Base-by-base conservation (phyloP, 2,113 vertebrate genomes). In the Boleophthalmus pectinirostris region DNA sequence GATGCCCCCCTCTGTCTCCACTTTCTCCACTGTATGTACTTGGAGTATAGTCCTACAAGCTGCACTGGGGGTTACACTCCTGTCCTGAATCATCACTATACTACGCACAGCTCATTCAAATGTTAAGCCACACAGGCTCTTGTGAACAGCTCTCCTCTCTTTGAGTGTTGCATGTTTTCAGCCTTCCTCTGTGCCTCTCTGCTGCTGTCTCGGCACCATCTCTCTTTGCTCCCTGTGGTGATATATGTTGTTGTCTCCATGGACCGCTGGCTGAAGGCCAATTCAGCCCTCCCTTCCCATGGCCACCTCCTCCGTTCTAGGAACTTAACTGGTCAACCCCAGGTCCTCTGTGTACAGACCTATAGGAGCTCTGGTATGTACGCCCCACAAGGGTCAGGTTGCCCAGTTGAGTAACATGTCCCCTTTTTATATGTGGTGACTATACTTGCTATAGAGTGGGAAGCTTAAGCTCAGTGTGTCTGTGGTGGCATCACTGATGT, bases 211-310 rank as follows among this genome's bases (percentile, higher is more conserved):
- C 68, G 80, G 74, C 53, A 65, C 82, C 75, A 84, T 86, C 82
- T 81, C 78, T 86, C 80, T 81, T 81, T 66, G 75, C 83, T 81
- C 79, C 89, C 83, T 71, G 84, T 74, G 77, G 87, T 91, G 92
- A 92, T 92, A 92, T 93, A 93, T 89, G 90, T 91, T 91, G 91
- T 92, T 90, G 89, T 93, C 91, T 92, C 91, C 86, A 83, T 88
- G 90, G 89, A 94, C 89, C 82, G 61, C 88, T 86, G 84, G 87
- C 86, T 81, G 66, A 0, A 69, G 77, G 78, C 87, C 92, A 90
- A 90, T 79, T 58, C 74, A 87, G 71, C 79, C 82, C 86, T 78
- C 78, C 75, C 83, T 76, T 80, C 87, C 79, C 86, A 74, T 61
- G 75, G 71, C 79, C 79, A 77, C 88, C 82, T 88, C 82, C 80